phyloP scores from a whole-genome alignment of 2,113 vertebrate genomes.

The Cariama cristata region DNA sequence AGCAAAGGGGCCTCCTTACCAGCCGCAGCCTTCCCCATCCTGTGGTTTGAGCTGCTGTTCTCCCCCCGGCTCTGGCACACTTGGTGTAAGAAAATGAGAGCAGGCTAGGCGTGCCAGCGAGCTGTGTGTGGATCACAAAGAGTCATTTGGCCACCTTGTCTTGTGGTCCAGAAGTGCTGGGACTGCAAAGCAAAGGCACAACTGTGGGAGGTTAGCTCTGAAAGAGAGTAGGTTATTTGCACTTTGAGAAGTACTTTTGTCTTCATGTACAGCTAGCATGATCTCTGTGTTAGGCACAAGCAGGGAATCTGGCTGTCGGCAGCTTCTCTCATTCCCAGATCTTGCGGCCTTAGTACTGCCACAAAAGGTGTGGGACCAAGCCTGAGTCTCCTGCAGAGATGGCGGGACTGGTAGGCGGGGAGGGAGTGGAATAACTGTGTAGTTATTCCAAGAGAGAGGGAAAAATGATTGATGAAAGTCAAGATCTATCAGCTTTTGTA shows the following conservation, averaged over 20 bases:
- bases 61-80: not conserved
- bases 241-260: not conserved
- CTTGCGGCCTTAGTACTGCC: not conserved
- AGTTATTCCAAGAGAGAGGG: not conserved
- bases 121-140: not conserved
- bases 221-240: not conserved
- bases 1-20: not conserved
- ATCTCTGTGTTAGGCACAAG: not conserved
- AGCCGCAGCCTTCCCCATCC: accelerated
- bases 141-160: not conserved
- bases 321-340: not conserved
- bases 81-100: not conserved
- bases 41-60: not conserved
- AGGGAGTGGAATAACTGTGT: not conserved
- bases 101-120: not conserved
- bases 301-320: not conserved
- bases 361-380: not conserved
- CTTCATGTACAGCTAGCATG: accelerated
- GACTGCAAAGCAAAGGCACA: accelerated
- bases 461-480: not conserved
- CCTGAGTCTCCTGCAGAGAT: not conserved
- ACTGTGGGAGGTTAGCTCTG: not conserved
- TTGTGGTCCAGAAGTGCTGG: not conserved
- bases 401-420: not conserved
- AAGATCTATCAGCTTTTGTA: not conserved